Evolutionary conservation across 1,140 invertebrate genomes (phyloP), one percentile per base, ranked within the genome.

Genomic region (Apis florea): DNA sequence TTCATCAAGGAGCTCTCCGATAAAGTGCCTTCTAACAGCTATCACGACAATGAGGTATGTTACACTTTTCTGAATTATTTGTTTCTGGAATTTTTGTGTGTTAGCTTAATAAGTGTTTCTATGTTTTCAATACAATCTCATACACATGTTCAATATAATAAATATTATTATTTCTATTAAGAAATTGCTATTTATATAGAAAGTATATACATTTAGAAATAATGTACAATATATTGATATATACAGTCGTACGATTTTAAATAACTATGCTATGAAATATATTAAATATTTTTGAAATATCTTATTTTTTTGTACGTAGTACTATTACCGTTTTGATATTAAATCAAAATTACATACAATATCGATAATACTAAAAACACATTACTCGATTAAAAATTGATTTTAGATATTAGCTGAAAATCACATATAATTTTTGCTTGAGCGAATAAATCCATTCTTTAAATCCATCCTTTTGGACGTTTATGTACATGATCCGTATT

Each of bases 21-120:
- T 74, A 92, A 91, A 91, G 92, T 92, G 92, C 90, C 91, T 93
- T 91, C 86, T 67, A 89, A 89, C 24, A 66, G 17, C 21, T 51
- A n/a, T 17, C 66, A 21, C n/a, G 56, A 31, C 11, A n/a, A 66
- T 15, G 21, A 83, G 82, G 87, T 90, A 84, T 31, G 86, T 88
- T 24, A 17, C 10, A n/a, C 15, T 64, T 40, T 40, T 40, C 31
- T 15, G 13, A 0, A n/a, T 1, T 59, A 59, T 13, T 61, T 61
- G 5, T 15, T 26, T 26, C 13, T 26, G 9, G 15, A 63, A 31
- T 63, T 26, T 63, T 63, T 31, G 61, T 19, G 2, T 4, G 17
- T 2, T 31, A 17, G 1, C 24, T 17, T 17, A 40, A 40, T 17
- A 40, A 40, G 6, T 6, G 15, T 31, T 10, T 31, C 19, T 5